A percentile compares a stretch with the other conserved stretches of the same genome.
Conservation (phyloP, 2,797 vertebrate genomes). For the Oryzias sinensis region DNA sequence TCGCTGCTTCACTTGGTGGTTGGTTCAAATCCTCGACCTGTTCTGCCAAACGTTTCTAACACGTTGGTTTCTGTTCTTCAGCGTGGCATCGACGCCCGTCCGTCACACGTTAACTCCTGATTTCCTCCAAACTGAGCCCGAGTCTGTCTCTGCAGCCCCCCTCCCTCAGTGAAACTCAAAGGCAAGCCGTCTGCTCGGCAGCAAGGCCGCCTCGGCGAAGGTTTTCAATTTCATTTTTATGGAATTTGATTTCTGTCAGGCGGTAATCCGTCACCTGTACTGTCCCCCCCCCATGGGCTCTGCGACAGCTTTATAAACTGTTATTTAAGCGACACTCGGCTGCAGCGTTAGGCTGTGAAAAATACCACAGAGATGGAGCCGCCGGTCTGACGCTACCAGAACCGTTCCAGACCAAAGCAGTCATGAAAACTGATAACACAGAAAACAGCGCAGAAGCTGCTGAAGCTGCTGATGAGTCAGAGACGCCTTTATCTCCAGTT, state of each 20-base stretch:
- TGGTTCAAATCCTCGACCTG: no score
- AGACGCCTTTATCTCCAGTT: no score
- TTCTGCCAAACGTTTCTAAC: no score
- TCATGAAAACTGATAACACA: slow-evolving; percentile 16
- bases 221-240: slow-evolving; percentile 85
- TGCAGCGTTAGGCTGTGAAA: slow-evolving; percentile 75
- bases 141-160: slow-evolving; percentile 57
- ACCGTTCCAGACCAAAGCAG: slow-evolving; percentile 13
- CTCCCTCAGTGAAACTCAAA: slow-evolving; percentile 65
- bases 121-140: slow-evolving; percentile 50
- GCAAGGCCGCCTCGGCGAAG: slow-evolving; percentile 61
- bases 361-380: slow-evolving; percentile 75
- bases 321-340: slow-evolving; percentile 80
- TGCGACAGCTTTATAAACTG: slow-evolving; percentile 82
- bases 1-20: no score
- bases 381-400: slow-evolving; percentile 37
- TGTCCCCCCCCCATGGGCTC: slow-evolving; percentile 78
- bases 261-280: slow-evolving; percentile 79
- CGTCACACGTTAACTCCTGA: background rate
- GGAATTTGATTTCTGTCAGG: slow-evolving; percentile 85
- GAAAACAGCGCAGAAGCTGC: no score
- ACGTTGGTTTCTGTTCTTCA: no score
- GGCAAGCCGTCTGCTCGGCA: slow-evolving; percentile 75
- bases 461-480: no score
- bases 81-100: no score